Evolutionary conservation across 1,140 invertebrate genomes (phyloP).

Genomic region (Neocloeon triangulifer): DNA sequence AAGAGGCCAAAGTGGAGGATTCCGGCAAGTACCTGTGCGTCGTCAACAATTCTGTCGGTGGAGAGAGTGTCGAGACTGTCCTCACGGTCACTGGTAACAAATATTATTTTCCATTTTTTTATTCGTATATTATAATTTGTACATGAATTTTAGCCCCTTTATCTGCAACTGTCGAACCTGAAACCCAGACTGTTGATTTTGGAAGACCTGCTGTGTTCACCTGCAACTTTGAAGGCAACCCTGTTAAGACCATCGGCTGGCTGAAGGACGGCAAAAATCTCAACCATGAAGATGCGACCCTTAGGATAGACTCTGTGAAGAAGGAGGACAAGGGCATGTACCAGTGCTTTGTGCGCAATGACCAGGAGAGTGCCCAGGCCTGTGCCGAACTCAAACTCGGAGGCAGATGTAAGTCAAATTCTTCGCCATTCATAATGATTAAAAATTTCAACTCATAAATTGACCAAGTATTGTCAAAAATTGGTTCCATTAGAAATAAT

Average conservation of each 20-base stretch:
- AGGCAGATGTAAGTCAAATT: constrained; percentile 65
- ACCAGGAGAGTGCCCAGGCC: constrained; percentile 80
- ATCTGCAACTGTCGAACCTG: constrained; percentile 65
- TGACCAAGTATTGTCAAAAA: too few species aligned
- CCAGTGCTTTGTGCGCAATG: constrained; percentile 84
- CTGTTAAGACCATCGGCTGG: constrained; percentile 74
- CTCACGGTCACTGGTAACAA: constrained; percentile 58
- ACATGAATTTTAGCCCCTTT: constrained; percentile 47
- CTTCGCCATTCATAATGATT: too few species aligned
- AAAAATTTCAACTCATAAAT: too few species aligned
- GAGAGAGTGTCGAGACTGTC: constrained; percentile 77
- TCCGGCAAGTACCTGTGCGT: constrained; percentile 86
- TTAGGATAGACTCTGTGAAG: constrained; percentile 72
- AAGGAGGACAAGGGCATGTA: constrained; percentile 96
- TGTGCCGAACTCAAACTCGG: constrained; percentile 81
- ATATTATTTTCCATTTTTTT: neutral
- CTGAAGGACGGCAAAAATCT: constrained; percentile 74
- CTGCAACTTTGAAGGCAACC: constrained; percentile 74
- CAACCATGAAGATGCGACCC: constrained; percentile 42
- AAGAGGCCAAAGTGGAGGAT: constrained; percentile 72
- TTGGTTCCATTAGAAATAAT: too few species aligned
- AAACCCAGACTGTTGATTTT: constrained; percentile 78
- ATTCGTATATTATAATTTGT: constrained; percentile 5
- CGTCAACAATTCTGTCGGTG: constrained; percentile 81
- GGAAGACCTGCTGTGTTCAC: constrained; percentile 73